Evolutionary conservation across 2,797 vertebrate genomes (phyloP), one percentile per base, ranked within the genome.

Genomic region (Neosalanx taihuensis): DNA sequence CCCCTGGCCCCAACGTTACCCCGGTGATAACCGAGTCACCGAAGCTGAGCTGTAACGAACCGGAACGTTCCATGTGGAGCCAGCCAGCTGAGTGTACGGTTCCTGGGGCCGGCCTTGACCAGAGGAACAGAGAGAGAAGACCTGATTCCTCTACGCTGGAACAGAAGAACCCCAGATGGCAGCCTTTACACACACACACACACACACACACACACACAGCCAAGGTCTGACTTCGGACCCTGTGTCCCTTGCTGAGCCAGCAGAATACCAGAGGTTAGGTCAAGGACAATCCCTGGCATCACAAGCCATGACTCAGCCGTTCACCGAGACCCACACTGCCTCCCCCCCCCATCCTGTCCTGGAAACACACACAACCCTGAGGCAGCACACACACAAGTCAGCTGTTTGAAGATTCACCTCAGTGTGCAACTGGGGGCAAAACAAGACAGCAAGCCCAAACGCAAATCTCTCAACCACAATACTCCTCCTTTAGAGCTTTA

Each of bases 161-260:
- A 80, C 72, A 79, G 76, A 71, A 78, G 74, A 72, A 79, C 83
- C 84, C 85, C 88, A 91, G 88, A 88, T 89, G 86, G 86, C 84
- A 87, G 77, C 81, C 84, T 88, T 91, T 89, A 89, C 80, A 85
- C 71, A 71, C 6, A 13, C 67, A 49, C n/a, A n/a, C n/a, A n/a
- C 57, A 5, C 49, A 73, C 72, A 67, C 71, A 51, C 35, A 9
- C 18, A 26, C 10, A 58, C 71, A 62, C 29, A 67, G 12, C 9
- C 20, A 46, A 20, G 37, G 41, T 46, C 12, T 46, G 41, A 46
- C 3, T 46, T 46, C 13, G 10, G 41, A 46, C 10, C 41, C 41
- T 9, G 41, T 46, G 41, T 46, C 41, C 41, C 15, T 56, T 56
- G 51, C 18, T 17, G 51, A 56, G 15, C 6, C 72, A 70, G 79